Conservation (phyloP, 2,797 vertebrate species). For the Phrynocephalus forsythii region DNA sequence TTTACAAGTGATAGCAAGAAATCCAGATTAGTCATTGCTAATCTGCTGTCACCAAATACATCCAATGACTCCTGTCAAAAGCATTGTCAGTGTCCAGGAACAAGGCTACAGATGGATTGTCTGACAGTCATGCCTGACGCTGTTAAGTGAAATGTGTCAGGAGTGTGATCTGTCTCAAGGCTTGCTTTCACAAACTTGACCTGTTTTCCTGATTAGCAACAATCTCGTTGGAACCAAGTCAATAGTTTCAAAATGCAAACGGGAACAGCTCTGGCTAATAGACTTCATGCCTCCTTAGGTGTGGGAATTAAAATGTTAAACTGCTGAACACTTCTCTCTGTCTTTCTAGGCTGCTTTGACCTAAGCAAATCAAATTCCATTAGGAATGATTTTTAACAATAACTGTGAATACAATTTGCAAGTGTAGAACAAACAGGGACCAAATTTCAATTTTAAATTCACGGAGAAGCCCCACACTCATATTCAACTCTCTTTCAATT, state of each 20-base stretch:
- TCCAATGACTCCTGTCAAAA: not conserved
- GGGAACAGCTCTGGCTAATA: not conserved
- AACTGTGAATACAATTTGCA: not conserved
- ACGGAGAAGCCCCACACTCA: not conserved
- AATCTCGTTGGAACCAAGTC: not conserved
- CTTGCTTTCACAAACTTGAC: slow-evolving; percentile 29
- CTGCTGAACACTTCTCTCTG: not conserved
- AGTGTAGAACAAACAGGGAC: not conserved
- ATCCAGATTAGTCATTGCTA: not conserved
- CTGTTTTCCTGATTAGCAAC: not conserved
- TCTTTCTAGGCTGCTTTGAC: not conserved
- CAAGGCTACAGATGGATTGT: slow-evolving; percentile 3
- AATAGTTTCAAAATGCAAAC: not conserved
- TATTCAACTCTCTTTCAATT: not conserved
- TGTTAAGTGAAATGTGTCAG: not conserved
- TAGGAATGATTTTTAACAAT: slow-evolving; percentile 4
- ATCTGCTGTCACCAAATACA: slow-evolving; percentile 12
- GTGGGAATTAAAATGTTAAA: not conserved
- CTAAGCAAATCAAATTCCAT: not conserved
- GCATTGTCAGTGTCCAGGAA: not conserved
- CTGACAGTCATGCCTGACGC: not conserved
- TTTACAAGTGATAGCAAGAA: not conserved
- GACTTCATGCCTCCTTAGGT: not conserved
- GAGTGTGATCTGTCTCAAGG: slow-evolving; percentile 13
- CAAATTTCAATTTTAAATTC: not conserved